phyloP scores from a whole-genome alignment of 2,797 vertebrate species.

The Intellagama lesueurii region DNA sequence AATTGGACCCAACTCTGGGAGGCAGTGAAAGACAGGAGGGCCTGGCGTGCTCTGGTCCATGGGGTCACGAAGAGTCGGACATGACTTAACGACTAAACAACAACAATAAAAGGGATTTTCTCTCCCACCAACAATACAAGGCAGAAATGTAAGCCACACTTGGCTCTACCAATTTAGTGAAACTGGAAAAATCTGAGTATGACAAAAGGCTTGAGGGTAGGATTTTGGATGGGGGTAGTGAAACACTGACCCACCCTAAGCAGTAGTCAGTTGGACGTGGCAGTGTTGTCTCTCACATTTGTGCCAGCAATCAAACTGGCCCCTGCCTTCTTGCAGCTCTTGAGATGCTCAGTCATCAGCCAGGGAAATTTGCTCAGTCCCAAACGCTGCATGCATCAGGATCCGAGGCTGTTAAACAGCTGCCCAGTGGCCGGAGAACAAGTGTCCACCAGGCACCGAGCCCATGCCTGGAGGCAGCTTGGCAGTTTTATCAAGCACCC shows the following conservation, averaged over 20 bases:
- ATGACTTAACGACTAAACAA: too few relatives aligned
- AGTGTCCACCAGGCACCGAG: not conserved
- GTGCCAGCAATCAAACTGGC: fast-evolving
- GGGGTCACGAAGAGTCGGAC: too few relatives aligned
- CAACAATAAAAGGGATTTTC: too few relatives aligned
- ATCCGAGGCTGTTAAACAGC: not conserved
- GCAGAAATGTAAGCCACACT: not conserved
- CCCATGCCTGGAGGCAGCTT: not conserved
- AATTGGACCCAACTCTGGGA: too few relatives aligned
- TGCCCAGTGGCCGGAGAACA: not conserved
- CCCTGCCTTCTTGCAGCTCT: not conserved
- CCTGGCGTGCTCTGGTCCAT: too few relatives aligned
- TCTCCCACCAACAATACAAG: too few relatives aligned
- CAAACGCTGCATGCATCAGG: fast-evolving
- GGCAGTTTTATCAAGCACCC: not conserved
- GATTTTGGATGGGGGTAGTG: not conserved
- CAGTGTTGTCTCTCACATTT: too few relatives aligned
- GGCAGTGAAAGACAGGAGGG: too few relatives aligned
- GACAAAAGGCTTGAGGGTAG: not conserved
- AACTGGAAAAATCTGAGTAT: not conserved
- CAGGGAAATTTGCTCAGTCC: not conserved
- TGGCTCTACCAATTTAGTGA: not conserved
- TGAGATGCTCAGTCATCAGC: not conserved
- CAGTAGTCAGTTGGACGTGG: not conserved
- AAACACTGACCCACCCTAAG: not conserved